phyloP scores from a whole-genome alignment of 2,113 vertebrate genomes.

The Sialia sialis region DNA sequence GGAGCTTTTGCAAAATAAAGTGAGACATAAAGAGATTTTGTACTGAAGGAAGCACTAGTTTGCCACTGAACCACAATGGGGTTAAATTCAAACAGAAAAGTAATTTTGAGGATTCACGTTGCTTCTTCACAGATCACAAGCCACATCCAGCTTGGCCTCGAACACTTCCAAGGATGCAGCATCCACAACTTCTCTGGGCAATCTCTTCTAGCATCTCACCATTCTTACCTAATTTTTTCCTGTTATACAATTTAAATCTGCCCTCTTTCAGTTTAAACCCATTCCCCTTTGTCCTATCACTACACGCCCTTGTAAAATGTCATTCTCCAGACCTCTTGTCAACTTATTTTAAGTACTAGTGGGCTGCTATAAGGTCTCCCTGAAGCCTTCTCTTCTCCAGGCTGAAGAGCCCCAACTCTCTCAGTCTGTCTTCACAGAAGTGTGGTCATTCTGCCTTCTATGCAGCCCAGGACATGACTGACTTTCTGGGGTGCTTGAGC shows the following conservation, averaged over 20 bases:
- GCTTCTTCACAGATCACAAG: not conserved
- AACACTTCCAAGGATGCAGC: not conserved
- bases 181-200: not conserved
- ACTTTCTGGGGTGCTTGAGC: not conserved
- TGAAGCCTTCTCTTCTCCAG: not conserved
- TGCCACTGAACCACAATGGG: not conserved
- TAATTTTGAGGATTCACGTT: not conserved
- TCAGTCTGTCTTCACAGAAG: not conserved
- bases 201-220: not conserved
- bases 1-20: not conserved
- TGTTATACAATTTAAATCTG: not conserved
- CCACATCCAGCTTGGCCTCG: not conserved
- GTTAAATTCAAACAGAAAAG: not conserved
- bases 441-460: accelerated
- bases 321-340: not conserved
- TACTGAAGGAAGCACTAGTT: not conserved
- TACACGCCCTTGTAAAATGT: not conserved
- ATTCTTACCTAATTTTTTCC: not conserved
- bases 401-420: not conserved
- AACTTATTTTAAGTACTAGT: not conserved
- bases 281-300: not conserved
- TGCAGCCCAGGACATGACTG: not conserved
- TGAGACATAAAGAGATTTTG: not conserved
- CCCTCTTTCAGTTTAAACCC: not conserved
- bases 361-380: not conserved